phyloP scores from a whole-genome alignment of 2,113 vertebrate species.

The Proteles cristata region DNA sequence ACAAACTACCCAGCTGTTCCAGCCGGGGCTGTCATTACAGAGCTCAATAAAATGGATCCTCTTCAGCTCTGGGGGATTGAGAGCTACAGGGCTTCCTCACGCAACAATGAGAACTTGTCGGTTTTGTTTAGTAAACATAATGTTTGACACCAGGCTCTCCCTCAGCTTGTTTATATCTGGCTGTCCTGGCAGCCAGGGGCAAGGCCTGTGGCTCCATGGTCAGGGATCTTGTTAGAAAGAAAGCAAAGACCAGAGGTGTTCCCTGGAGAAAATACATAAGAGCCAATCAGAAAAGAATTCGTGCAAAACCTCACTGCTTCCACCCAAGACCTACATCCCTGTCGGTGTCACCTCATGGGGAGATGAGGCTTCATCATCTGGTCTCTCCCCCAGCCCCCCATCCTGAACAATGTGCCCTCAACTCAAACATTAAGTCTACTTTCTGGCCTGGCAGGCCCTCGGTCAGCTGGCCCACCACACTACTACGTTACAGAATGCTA shows the following conservation, averaged over 20 bases:
- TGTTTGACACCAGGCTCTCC: conserved; percentile 81
- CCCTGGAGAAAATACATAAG: conserved; percentile 10
- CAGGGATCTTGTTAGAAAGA: conserved; percentile 71
- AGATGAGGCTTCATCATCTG: neutral
- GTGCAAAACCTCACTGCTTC: neutral
- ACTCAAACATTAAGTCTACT: neutral
- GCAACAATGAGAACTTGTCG: conserved; percentile 83
- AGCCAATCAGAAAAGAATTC: conserved; percentile 6
- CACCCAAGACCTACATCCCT: neutral
- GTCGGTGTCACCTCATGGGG: neutral
- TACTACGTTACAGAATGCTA: neutral
- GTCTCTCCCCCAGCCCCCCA: neutral
- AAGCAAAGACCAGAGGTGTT: conserved; percentile 62
- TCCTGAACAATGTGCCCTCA: neutral
- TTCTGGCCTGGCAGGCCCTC: neutral
- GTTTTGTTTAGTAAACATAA: conserved; percentile 87
- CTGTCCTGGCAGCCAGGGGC: conserved; percentile 57
- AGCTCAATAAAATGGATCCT: conserved; percentile 89
- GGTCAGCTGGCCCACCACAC: neutral
- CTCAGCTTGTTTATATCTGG: conserved; percentile 64
- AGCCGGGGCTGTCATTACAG: conserved; percentile 83
- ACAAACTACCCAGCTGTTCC: conserved; percentile 85
- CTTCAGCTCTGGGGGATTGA: conserved; percentile 81
- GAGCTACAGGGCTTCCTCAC: conserved; percentile 79
- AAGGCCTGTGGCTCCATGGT: conserved; percentile 59